These are phyloP conservation scores for Anoplolepis gracilipes DNA, from an alignment of 1,140 invertebrate genomes.

Conservation along the genomic window DNA sequence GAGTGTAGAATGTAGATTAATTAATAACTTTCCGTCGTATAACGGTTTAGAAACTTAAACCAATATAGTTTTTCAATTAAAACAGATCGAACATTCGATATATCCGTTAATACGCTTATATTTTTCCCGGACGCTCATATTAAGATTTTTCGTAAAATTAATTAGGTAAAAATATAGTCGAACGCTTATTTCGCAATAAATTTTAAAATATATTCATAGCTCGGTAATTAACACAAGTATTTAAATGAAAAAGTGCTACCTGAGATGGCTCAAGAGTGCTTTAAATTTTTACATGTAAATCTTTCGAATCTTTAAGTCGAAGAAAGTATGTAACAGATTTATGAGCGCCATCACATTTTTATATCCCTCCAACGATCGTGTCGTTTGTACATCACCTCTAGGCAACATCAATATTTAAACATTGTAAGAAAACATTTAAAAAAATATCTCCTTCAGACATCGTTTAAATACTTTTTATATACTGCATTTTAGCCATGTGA, in stretches of 20 bases:
- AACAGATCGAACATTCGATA: neutral
- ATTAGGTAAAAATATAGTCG: too few relatives aligned
- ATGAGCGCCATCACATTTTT: neutral
- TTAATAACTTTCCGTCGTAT: neutral
- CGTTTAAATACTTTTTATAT: neutral
- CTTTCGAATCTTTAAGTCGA: neutral
- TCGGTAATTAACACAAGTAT: neutral
- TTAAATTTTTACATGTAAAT: neutral
- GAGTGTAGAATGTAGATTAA: conserved; percentile 21
- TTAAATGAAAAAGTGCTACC: neutral
- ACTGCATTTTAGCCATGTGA: too few relatives aligned
- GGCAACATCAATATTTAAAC: neutral
- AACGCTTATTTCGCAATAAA: neutral
- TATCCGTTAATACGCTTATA: neutral
- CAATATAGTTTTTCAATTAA: conserved; percentile 35
- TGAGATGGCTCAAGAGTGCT: neutral
- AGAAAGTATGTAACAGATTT: neutral
- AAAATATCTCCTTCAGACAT: neutral
- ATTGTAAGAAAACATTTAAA: neutral
- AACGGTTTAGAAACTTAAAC: conserved; percentile 36
- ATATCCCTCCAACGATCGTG: neutral
- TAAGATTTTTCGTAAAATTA: too few relatives aligned
- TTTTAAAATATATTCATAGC: neutral
- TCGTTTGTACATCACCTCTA: neutral
- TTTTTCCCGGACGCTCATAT: neutral